Conservation (phyloP, 1,140 invertebrate genomes). For the Pogonomyrmex californicus region DNA sequence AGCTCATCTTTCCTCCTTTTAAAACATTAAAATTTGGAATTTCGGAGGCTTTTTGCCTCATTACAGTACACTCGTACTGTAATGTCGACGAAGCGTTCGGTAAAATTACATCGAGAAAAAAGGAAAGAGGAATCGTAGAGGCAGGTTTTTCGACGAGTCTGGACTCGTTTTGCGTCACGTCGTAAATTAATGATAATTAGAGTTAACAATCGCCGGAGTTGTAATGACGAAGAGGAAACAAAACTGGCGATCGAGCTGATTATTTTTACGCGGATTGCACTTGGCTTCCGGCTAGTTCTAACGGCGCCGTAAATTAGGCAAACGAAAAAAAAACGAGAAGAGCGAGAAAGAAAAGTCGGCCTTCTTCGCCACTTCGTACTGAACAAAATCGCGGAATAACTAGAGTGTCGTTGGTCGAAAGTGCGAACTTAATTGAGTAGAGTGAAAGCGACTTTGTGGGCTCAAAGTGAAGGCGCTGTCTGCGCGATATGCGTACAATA, state of each 20-base stretch:
- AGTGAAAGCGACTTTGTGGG: slow-evolving; percentile 72
- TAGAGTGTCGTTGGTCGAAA: slow-evolving; percentile 70
- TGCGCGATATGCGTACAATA: slow-evolving; percentile 68
- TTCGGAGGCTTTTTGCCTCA: not conserved
- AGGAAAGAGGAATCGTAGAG: not conserved
- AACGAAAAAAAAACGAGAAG: not conserved
- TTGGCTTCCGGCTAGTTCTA: not conserved
- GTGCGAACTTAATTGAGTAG: slow-evolving; percentile 70
- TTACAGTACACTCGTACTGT: not conserved
- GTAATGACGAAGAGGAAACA: slow-evolving; percentile 8
- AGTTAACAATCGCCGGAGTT: slow-evolving; percentile 16
- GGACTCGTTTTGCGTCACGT: slow-evolving; percentile 2
- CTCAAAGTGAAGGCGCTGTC: slow-evolving; percentile 72
- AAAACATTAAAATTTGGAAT: slow-evolving; percentile 7
- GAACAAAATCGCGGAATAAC: slow-evolving; percentile 51
- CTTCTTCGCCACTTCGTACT: not conserved
- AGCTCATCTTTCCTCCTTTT: not conserved
- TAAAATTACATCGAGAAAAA: not conserved
- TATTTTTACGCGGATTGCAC: slow-evolving; percentile 34
- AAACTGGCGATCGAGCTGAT: slow-evolving; percentile 14
- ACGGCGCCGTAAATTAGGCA: slow-evolving; percentile 21
- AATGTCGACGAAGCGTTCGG: not conserved
- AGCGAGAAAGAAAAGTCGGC: slow-evolving; percentile 1
- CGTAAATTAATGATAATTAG: slow-evolving; percentile 38
- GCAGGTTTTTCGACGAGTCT: not conserved